Percentiles rank a stretch among this genome's conserved stretches.
Conservation (phyloP, 2,797 vertebrate genomes). For the Poecilia picta region DNA sequence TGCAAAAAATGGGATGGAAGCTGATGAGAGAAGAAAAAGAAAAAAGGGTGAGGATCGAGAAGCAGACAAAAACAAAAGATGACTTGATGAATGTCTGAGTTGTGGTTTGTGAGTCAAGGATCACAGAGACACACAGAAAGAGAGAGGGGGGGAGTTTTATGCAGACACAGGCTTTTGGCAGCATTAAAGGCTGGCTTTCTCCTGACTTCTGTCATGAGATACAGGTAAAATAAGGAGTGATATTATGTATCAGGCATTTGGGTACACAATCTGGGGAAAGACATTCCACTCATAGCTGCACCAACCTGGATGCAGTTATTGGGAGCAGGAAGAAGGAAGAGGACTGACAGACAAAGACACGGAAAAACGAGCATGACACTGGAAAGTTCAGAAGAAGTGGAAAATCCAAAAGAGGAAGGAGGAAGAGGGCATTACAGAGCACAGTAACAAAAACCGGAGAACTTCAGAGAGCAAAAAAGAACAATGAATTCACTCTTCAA, state of each 20-base stretch:
- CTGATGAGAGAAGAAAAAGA: conserved; percentile 61
- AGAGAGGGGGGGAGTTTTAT: conserved; percentile 16
- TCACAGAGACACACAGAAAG: conserved; percentile 15
- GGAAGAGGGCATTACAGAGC: conserved; percentile 33
- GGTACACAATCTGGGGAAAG: conserved; percentile 59
- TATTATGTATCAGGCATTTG: conserved; percentile 58
- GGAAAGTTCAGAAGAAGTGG: conserved; percentile 37
- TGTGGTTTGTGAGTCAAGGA: conserved; percentile 35
- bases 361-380: conserved; percentile 25
- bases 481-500: conserved; percentile 22
- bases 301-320: conserved; percentile 20
- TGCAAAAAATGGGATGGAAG: conserved; percentile 84
- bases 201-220: conserved; percentile 21
- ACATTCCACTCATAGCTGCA: conserved; percentile 73
- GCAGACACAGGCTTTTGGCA: conserved; percentile 5
- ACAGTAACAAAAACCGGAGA: conserved; percentile 15
- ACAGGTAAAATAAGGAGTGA: conserved; percentile 29
- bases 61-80: conserved; percentile 48
- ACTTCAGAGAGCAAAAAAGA: conserved; percentile 23
- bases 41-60: not conserved
- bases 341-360: conserved; percentile 27
- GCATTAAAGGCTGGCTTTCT: conserved; percentile 38
- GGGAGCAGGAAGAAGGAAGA: conserved; percentile 32
- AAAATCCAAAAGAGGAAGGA: conserved; percentile 49
- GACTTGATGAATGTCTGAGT: conserved; percentile 52